phyloP scores from a whole-genome alignment of 1,140 invertebrate species.

The Grapholita molesta region DNA sequence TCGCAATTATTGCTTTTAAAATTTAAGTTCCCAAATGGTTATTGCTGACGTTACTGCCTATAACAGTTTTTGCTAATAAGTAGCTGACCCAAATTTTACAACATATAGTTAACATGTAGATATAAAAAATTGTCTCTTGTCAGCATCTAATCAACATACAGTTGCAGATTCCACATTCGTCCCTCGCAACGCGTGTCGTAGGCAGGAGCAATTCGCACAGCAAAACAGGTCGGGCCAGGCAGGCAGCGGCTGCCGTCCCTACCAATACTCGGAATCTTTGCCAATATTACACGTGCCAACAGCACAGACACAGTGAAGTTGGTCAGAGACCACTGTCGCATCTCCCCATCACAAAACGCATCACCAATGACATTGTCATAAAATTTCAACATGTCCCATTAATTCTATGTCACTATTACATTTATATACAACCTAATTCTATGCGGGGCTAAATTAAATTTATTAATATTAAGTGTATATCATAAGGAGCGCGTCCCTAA shows the following conservation, averaged over 20 bases:
- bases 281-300: neutral
- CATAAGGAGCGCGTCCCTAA: neutral
- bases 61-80: neutral
- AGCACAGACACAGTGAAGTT: neutral
- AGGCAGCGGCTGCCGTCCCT: neutral
- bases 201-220: neutral
- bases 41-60: too few species aligned
- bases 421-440: conserved; percentile 14
- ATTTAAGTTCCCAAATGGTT: too few species aligned
- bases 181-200: neutral
- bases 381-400: conserved; percentile 10
- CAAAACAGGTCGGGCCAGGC: neutral
- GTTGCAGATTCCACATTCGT: neutral
- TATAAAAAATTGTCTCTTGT: neutral
- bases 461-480: neutral
- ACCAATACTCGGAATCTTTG: too few species aligned
- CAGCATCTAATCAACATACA: neutral
- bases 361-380: neutral
- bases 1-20: too few species aligned
- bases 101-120: neutral
- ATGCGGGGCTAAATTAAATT: conserved; percentile 8
- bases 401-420: neutral
- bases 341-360: neutral
- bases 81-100: neutral
- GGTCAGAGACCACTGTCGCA: neutral